Conservation (phyloP, 2,113 vertebrate species). For the Elachura formosa region DNA sequence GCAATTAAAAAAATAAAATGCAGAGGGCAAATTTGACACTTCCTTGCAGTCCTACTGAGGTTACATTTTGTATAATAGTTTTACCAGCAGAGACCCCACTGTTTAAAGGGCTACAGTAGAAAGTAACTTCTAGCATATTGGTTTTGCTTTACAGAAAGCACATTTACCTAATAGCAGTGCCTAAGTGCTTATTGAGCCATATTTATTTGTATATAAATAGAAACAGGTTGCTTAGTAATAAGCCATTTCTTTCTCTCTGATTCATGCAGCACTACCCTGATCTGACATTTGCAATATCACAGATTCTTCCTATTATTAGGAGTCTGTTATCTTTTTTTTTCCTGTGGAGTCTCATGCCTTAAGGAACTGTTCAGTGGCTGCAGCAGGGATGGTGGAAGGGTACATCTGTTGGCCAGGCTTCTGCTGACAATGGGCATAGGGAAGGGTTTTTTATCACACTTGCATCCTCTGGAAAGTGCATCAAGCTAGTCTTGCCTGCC, state of each 20-base stretch:
- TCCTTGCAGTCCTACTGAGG: neutral
- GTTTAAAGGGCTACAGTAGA: neutral
- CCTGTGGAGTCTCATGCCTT: neutral
- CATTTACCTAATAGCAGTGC: neutral
- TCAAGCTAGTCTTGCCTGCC: neutral
- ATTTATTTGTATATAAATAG: slow-evolving; percentile 42
- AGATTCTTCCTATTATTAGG: neutral
- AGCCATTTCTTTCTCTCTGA: neutral
- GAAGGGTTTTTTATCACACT: neutral
- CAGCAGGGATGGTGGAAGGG: neutral
- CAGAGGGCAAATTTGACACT: neutral
- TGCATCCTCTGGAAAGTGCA: neutral
- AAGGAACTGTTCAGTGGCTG: neutral
- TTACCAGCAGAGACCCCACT: neutral
- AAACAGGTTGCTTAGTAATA: slow-evolving; percentile 37
- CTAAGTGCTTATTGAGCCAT: neutral
- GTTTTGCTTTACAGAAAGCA: neutral
- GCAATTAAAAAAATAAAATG: neutral
- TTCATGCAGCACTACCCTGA: neutral
- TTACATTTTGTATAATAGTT: neutral
- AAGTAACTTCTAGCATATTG: neutral
- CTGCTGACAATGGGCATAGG: neutral
- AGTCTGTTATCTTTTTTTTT: neutral
- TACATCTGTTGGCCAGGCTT: neutral
- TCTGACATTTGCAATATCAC: neutral